phyloP scores from a whole-genome alignment of 2,113 vertebrate species.

The Lophochroa leadbeateri region DNA sequence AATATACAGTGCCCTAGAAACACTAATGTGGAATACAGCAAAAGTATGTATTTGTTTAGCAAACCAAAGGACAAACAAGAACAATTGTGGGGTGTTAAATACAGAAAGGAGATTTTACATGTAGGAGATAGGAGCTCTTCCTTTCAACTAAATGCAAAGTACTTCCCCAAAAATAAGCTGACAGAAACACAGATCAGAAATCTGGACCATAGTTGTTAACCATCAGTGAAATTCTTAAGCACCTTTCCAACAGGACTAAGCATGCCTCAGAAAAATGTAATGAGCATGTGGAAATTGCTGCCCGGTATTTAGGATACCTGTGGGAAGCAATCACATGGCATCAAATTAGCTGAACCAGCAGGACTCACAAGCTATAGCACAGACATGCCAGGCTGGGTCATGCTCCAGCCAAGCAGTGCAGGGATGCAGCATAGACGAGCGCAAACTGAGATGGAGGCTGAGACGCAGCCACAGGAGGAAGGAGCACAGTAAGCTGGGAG shows the following conservation, averaged over 20 bases:
- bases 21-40: not conserved
- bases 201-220: not conserved
- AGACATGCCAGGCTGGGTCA: not conserved
- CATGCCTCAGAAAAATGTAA: not conserved
- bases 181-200: not conserved
- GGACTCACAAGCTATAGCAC: fast-evolving
- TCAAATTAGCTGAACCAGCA: not conserved
- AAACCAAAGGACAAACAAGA: not conserved
- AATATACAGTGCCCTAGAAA: not conserved
- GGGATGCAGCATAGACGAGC: not conserved
- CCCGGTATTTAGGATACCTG: not conserved
- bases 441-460: not conserved
- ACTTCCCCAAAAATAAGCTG: not conserved
- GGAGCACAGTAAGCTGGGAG: not conserved
- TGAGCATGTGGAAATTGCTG: not conserved
- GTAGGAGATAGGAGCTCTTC: not conserved
- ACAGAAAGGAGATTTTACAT: not conserved
- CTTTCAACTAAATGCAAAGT: not conserved
- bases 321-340: not conserved
- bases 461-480: not conserved
- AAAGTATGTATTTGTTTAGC: not conserved
- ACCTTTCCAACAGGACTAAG: not conserved
- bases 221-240: not conserved
- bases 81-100: fast-evolving
- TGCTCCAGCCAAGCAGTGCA: not conserved